phyloP scores from a whole-genome alignment of 2,113 vertebrate genomes.

The Terrapene triunguis region DNA sequence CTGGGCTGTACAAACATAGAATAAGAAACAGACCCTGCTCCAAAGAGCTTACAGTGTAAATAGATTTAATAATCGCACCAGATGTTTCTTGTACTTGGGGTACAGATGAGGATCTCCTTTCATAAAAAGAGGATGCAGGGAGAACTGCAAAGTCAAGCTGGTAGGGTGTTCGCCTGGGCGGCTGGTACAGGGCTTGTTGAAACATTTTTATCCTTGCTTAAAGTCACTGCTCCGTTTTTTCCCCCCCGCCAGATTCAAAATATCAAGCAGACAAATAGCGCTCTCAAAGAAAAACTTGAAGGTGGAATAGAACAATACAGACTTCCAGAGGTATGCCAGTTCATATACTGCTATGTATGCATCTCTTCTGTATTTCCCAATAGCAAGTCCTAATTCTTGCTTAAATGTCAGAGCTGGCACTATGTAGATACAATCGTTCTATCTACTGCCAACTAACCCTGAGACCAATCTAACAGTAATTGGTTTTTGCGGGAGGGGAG shows the following conservation, averaged over 20 bases:
- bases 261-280: slow-evolving; percentile 95
- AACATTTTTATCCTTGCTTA: slow-evolving; percentile 9
- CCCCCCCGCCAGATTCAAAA: slow-evolving; percentile 88
- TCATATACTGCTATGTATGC: neutral
- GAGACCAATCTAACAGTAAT: neutral
- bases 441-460: neutral
- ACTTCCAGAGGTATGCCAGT: slow-evolving; percentile 84
- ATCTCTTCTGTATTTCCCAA: neutral
- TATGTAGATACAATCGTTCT: neutral
- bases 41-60: neutral
- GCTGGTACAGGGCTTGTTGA: neutral
- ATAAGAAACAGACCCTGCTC: slow-evolving; percentile 11
- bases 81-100: neutral
- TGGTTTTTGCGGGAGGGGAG: neutral
- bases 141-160: slow-evolving; percentile 14
- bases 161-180: neutral
- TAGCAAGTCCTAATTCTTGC: neutral
- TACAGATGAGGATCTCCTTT: neutral
- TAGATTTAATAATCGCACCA: slow-evolving; percentile 2
- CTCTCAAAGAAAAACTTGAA: slow-evolving; percentile 92
- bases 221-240: slow-evolving; percentile 29
- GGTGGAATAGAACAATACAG: slow-evolving; percentile 90
- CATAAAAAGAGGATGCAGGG: neutral
- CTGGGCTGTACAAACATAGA: neutral
- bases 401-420: neutral